Conservation (phyloP, 2,113 vertebrate species). For the Meleagris gallopavo region DNA sequence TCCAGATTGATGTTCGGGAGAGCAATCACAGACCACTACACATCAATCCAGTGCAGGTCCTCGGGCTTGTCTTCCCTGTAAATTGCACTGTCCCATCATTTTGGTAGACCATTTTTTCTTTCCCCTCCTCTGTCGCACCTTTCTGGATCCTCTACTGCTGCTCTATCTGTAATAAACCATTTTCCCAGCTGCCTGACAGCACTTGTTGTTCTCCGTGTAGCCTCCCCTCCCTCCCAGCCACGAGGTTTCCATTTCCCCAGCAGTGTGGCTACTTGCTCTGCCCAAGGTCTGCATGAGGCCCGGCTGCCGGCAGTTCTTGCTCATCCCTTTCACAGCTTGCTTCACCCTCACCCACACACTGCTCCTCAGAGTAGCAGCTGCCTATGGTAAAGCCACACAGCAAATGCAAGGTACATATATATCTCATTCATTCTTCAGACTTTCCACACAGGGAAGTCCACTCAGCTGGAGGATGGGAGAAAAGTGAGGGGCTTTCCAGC, state of each 20-base stretch:
- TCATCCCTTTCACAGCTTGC: not conserved
- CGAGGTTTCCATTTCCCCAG: not conserved
- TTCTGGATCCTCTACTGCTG: not conserved
- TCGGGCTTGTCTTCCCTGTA: not conserved
- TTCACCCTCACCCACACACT: not conserved
- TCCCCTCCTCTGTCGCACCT: not conserved
- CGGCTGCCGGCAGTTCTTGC: accelerated
- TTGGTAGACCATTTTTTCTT: not conserved
- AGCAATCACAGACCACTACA: not conserved
- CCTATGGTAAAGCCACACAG: not conserved
- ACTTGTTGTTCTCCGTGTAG: not conserved
- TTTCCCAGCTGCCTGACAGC: not conserved
- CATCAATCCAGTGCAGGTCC: no score
- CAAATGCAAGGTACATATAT: accelerated
- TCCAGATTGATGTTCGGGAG: not conserved
- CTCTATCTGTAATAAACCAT: not conserved
- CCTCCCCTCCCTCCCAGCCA: not conserved
- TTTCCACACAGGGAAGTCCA: not conserved
- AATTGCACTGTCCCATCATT: not conserved
- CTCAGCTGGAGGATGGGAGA: not conserved
- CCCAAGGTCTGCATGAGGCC: accelerated
- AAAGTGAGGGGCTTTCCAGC: not conserved
- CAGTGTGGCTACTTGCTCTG: not conserved
- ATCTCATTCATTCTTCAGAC: not conserved
- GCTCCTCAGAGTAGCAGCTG: not conserved